A percentile compares a stretch with the other conserved stretches of the same genome.
Conservation (phyloP, 2,888 invertebrate genomes). For the Oxycera nigricornis region DNA sequence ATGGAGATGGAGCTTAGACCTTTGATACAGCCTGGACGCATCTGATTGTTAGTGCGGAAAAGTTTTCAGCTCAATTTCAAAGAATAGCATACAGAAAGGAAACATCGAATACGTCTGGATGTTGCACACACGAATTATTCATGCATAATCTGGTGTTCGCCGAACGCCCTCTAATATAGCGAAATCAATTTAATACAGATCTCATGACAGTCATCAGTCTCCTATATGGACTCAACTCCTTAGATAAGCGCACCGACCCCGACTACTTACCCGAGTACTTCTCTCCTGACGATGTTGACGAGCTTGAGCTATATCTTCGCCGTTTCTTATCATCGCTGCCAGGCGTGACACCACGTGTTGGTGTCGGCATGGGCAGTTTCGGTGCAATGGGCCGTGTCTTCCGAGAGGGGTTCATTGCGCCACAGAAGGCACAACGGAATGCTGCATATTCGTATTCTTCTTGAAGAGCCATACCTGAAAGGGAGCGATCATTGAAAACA, state of each 20-base stretch:
- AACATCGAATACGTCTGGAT: too few species aligned
- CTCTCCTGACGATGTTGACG: slow-evolving; percentile 49
- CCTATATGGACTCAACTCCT: too few species aligned
- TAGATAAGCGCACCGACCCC: not conserved
- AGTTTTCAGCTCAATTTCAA: too few species aligned
- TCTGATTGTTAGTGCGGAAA: too few species aligned
- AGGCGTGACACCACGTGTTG: not conserved
- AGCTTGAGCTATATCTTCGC: slow-evolving; percentile 47
- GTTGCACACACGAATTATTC: too few species aligned
- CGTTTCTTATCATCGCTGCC: slow-evolving; percentile 20
- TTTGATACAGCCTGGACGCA: too few species aligned
- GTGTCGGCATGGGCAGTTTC: slow-evolving; percentile 51
- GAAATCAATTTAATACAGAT: too few species aligned
- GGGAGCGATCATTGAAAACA: not conserved
- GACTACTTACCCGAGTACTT: slow-evolving; percentile 42
- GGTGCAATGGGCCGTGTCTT: slow-evolving; percentile 86
- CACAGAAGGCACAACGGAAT: slow-evolving; percentile 92
- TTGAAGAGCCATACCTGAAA: slow-evolving; percentile 72
- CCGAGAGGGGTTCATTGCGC: slow-evolving; percentile 83
- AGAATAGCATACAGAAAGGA: too few species aligned
- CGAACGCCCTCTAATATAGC: too few species aligned
- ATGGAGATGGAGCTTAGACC: too few species aligned
- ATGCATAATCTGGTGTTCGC: too few species aligned
- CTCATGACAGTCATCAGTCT: too few species aligned
- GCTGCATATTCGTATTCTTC: slow-evolving; percentile 79